These are phyloP conservation scores for Xanthia icteritia DNA, from an alignment of 2,888 invertebrate genomes.

Conservation along the genomic window DNA sequence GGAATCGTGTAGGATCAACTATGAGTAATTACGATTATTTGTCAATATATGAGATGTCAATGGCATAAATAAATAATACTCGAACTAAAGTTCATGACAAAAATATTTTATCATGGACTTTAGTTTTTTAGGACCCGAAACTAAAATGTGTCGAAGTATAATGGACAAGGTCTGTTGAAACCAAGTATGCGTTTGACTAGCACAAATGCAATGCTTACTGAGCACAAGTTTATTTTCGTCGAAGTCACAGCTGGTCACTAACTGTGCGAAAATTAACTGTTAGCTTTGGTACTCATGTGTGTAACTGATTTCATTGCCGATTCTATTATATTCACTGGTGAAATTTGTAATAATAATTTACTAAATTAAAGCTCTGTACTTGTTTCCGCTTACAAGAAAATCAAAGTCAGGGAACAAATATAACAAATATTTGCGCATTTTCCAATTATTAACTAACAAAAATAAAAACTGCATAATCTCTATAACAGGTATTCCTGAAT, in stretches of 20 bases:
- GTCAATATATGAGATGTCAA: background rate
- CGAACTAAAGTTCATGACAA: too few species aligned
- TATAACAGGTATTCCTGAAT: too few species aligned
- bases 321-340: background rate
- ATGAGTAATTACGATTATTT: background rate
- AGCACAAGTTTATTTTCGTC: constrained; percentile 53
- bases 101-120: too few species aligned
- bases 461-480: too few species aligned
- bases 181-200: constrained; percentile 43
- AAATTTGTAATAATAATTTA: background rate
- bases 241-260: constrained; percentile 43
- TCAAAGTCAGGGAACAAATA: background rate
- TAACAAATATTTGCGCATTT: background rate
- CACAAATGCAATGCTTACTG: constrained; percentile 35
- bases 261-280: constrained; percentile 26
- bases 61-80: background rate
- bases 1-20: background rate
- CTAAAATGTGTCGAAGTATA: background rate
- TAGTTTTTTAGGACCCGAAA: too few species aligned
- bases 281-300: constrained; percentile 12
- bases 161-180: constrained; percentile 33
- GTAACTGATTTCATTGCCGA: background rate
- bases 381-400: background rate
- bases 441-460: background rate
- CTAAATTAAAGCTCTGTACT: background rate